Evolutionary conservation across 92 coral and sea anemone species (phyloP).

Genomic region (Palythoa heliodiscus): DNA sequence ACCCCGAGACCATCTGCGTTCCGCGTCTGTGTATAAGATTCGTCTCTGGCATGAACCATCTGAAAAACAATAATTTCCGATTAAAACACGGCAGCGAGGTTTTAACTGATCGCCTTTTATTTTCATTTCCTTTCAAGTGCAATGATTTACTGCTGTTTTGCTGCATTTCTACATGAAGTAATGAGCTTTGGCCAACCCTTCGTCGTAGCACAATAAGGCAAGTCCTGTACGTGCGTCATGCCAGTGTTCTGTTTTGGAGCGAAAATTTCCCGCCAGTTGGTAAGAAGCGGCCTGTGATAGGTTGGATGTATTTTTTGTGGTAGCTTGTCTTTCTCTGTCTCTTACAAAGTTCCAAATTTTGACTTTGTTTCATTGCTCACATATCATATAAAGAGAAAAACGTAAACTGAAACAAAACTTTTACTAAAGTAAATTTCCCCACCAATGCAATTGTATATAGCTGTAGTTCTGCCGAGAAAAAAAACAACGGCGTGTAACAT

Average conservation of each 20-base stretch:
- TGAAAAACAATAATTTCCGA: constrained; percentile 1
- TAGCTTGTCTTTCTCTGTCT: background rate
- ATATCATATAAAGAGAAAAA: background rate
- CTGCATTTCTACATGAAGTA: too few species aligned
- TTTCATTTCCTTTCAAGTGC: background rate
- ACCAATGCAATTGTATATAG: too few species aligned
- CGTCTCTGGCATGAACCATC: constrained; percentile 80
- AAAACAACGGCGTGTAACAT: too few species aligned
- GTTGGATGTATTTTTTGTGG: background rate
- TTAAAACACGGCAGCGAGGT: background rate
- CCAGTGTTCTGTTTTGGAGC: background rate
- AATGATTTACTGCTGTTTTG: background rate
- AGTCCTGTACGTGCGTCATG: too few species aligned
- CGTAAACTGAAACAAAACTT: background rate
- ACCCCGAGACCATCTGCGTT: constrained; percentile 80
- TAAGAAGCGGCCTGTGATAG: background rate
- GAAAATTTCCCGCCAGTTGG: background rate
- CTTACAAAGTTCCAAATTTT: too few species aligned
- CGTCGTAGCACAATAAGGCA: too few species aligned
- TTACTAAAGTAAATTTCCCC: too few species aligned
- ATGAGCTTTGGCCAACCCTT: too few species aligned
- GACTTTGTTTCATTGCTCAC: background rate
- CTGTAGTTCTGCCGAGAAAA: too few species aligned
- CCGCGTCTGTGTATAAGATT: constrained; percentile 49
- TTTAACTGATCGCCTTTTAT: background rate